A percentile compares a stretch with the other conserved stretches of the same genome.
Conservation (phyloP, 2,113 vertebrate genomes). For the Ochotona curzoniae region DNA sequence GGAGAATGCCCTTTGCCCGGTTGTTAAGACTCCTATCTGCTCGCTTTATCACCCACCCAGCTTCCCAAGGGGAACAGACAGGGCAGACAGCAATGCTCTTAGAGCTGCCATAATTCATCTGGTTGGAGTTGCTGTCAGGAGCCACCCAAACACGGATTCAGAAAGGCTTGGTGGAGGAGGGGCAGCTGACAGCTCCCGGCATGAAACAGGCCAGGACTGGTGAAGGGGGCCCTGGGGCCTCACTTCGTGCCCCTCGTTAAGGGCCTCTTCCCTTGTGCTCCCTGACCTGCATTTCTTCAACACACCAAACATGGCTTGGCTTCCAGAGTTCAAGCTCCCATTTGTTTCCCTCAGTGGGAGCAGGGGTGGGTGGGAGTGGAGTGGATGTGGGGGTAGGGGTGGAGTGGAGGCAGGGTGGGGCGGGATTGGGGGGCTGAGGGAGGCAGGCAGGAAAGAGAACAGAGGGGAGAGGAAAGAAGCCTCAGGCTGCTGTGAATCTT, state of each 20-base stretch:
- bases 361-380: background rate
- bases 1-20: slow-evolving; percentile 46
- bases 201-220: slow-evolving; percentile 71
- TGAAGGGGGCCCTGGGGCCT: background rate
- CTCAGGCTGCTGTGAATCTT: background rate
- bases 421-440: too few relatives aligned
- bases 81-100: slow-evolving; percentile 66
- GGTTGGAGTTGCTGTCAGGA: slow-evolving; percentile 76
- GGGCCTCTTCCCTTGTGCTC: background rate
- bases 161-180: slow-evolving; percentile 10
- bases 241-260: background rate
- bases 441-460: background rate
- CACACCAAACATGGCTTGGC: background rate
- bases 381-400: too few relatives aligned
- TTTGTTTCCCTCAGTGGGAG: background rate
- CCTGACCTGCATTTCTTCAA: slow-evolving; percentile 51
- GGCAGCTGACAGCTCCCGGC: slow-evolving; percentile 67
- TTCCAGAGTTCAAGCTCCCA: slow-evolving; percentile 11
- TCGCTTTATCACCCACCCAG: slow-evolving; percentile 53
- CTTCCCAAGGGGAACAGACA: slow-evolving; percentile 19
- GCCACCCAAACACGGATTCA: slow-evolving; percentile 70
- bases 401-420: too few relatives aligned
- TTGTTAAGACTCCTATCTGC: slow-evolving; percentile 68
- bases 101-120: slow-evolving; percentile 79
- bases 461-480: background rate